Evolutionary conservation across 2,888 invertebrate genomes (phyloP), one percentile per base, ranked within the genome.

Genomic region (Heliconius ismenius): DNA sequence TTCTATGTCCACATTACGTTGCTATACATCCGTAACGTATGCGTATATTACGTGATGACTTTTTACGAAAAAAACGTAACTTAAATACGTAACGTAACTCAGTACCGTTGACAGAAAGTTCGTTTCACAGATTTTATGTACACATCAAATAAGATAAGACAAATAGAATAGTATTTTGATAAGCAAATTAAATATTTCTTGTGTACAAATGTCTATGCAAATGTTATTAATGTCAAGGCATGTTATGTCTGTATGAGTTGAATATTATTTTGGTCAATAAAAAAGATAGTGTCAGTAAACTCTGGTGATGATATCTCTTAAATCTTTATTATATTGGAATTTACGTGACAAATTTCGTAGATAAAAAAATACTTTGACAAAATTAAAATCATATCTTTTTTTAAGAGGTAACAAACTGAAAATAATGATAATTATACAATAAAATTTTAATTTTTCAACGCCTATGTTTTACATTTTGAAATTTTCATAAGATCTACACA

Each of bases 211-310:
- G 24, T 24, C 39, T 13, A 43, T 39, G 24, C 3, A 67, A 67
- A 67, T 39, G 43, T 67, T 43, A 26, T 26, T 10, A 65, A 43
- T 43, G 67, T 67, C 67, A 67, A 24, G 24, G 39, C 9, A 39
- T 26, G 9, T 67, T 43, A 43, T 43, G 43, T 24, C 9, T 24
- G 9, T 15, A 39, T 36, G 39, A 24, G 15, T 24, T 39, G 11
- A 26, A 69, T 28, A 65, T 67, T 24, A 21, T 58, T 70, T 70
- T 36, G 24, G 36, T 58, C 58, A 58, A 58, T 24, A 70, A 70
- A 70, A n/a, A 70, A 70, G 70, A 58, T 36, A 58, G 32, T 32
- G 6, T 32, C 9, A 13, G 70, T 32, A 58, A n/a, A 58, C 32
- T 70, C 32, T n/a, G 69, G 1, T 6, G 24, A 4, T n/a, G 18